phyloP scores from a whole-genome alignment of 1,140 invertebrate genomes.

The Phymastichus coffea region DNA sequence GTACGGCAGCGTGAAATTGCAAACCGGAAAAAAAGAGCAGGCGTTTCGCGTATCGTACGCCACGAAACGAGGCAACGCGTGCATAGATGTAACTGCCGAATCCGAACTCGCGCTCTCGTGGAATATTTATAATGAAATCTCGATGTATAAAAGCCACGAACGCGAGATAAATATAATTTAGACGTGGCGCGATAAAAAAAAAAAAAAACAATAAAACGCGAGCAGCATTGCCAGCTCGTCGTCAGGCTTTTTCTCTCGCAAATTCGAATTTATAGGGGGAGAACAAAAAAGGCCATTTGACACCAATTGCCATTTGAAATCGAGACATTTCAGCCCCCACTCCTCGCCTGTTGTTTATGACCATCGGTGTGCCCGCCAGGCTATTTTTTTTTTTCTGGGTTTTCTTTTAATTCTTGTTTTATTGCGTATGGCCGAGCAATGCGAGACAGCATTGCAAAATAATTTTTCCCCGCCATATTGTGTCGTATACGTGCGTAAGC shows the following conservation, averaged over 20 bases:
- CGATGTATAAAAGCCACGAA: no score
- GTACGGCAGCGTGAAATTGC: no score
- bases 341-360: slow-evolving; percentile 17
- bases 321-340: slow-evolving; percentile 18
- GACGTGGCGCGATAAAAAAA: background rate
- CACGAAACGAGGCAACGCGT: no score
- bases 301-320: slow-evolving; percentile 22
- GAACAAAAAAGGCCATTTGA: slow-evolving; percentile 16
- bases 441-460: no score
- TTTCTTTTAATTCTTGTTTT: slow-evolving; percentile 7
- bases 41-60: no score
- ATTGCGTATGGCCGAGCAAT: background rate
- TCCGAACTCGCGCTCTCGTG: background rate
- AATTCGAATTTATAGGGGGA: slow-evolving; percentile 22
- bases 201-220: slow-evolving; percentile 23
- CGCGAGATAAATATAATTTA: slow-evolving; percentile 22
- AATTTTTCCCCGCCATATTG: no score
- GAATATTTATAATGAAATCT: no score
- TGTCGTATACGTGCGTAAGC: background rate
- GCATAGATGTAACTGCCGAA: no score
- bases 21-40: no score
- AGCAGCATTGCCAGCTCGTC: no score
- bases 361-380: background rate
- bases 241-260: slow-evolving; percentile 8
- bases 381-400: background rate